Evolutionary conservation across 2,113 vertebrate genomes (phyloP), one percentile per base, ranked within the genome.

Genomic region (Crotalus helleri): DNA sequence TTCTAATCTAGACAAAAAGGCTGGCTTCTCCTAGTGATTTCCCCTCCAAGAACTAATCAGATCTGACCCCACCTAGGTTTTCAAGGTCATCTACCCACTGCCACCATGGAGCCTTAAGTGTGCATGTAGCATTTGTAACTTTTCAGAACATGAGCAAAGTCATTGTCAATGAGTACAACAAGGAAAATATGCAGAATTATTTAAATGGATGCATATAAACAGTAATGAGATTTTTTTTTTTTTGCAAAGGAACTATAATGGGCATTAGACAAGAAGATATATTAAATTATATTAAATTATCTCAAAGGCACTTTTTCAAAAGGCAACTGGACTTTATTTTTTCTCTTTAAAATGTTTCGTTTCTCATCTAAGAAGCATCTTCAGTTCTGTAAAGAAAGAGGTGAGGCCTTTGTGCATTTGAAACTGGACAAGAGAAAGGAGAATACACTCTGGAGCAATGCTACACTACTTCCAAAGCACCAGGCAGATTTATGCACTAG

Each of bases 391-490:
- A 55, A 0, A 39, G 13, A 23, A 85, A 92, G 92, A 85, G 88
- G 88, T n/a, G 91, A 23, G 46, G 19, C 39, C n/a, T 26, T 54
- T 29, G n/a, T 54, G 87, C 55, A 91, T 86, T 87, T 46, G 2
- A 93, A 94, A 29, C 0, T 92, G 92, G 89, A 92, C 93, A 89
- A 87, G 55, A 94, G 0, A 3, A 59, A 49, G 10, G 10, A 74
- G 26, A 91, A 92, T 33, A 53, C 0, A 69, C 54, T 58, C 88
- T 87, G 93, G 69, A 87, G 49, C 91, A 93, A 55, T 0, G 5
- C 1, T 39, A 17, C 57, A 90, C 5, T n/a, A 94, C 54, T 53
- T 85, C 58, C 85, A 85, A 6, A 58, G 0, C 2, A 90, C 29
- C 61, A 26, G 29, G 15, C 46, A 94, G 39, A 69, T 93, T 90